Evolutionary conservation across 2,888 invertebrate genomes (phyloP).

Genomic region (Melinaea marsaeus): DNA sequence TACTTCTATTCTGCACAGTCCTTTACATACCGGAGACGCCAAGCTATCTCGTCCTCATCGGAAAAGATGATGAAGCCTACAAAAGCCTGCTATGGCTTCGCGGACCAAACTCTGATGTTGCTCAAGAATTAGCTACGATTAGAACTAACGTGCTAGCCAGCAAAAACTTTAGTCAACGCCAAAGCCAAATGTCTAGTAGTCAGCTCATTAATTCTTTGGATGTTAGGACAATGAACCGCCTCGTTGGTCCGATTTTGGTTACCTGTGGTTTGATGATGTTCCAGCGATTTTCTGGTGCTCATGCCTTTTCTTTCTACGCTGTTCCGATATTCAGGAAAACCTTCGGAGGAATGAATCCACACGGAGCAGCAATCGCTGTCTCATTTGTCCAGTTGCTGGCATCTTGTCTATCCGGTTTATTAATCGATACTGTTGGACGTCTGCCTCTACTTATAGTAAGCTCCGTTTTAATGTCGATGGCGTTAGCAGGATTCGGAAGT

Average conservation of each 20-base stretch:
- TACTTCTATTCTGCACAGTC: conserved; percentile 85
- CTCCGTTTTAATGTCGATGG: conserved; percentile 90
- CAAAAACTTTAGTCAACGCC: conserved; percentile 71
- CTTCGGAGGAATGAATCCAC: conserved; percentile 88
- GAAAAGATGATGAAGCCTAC: conserved; percentile 81
- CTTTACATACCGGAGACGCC: conserved; percentile 93
- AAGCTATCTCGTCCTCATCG: conserved; percentile 87
- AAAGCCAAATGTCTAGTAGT: conserved; percentile 66
- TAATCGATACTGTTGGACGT: conserved; percentile 92
- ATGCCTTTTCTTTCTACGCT: conserved; percentile 90
- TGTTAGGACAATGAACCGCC: conserved; percentile 66
- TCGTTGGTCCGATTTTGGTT: conserved; percentile 85
- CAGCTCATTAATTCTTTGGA: conserved; percentile 65
- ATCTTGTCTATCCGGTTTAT: conserved; percentile 86
- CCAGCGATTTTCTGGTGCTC: conserved; percentile 89
- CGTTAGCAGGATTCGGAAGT: conserved; percentile 90
- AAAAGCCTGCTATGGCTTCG: conserved; percentile 88
- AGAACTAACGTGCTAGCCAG: conserved; percentile 81
- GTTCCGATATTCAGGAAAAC: conserved; percentile 92
- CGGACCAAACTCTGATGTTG: conserved; percentile 88
- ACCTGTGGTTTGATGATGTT: conserved; percentile 94
- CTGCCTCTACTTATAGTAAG: conserved; percentile 90
- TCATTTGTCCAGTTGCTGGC: conserved; percentile 91
- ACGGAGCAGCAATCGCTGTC: conserved; percentile 90
- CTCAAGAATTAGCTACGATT: conserved; percentile 84